Conservation (phyloP, 2,113 vertebrate genomes). For the Tachycineta bicolor region DNA sequence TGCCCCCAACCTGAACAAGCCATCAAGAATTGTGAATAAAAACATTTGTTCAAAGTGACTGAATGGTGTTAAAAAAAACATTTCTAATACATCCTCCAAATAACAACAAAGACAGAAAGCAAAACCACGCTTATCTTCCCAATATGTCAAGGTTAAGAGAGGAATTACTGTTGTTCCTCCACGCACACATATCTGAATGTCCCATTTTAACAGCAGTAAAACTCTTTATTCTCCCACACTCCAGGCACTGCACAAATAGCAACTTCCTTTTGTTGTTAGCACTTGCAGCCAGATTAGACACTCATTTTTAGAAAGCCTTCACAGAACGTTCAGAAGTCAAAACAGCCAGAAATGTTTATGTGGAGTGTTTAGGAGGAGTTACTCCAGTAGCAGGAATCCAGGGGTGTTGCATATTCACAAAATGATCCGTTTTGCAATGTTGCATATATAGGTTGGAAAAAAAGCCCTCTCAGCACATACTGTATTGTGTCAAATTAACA, state of each 20-base stretch:
- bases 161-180: neutral
- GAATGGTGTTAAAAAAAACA: neutral
- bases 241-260: neutral
- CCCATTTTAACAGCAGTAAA: neutral
- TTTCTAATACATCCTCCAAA: neutral
- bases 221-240: neutral
- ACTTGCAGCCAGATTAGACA: neutral
- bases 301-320: neutral
- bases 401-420: neutral
- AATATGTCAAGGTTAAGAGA: neutral
- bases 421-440: neutral
- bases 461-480: neutral
- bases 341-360: neutral
- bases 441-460: fast-evolving
- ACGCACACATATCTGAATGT: neutral
- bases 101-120: neutral
- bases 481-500: neutral
- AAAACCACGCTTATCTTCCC: neutral
- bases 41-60: neutral
- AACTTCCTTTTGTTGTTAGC: neutral
- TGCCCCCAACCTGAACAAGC: neutral
- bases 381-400: neutral
- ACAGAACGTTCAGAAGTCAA: neutral
- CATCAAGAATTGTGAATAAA: neutral
- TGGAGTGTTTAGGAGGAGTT: neutral